Base-by-base conservation (phyloP, 2,113 vertebrate genomes). In the Prietella phreatophila region DNA sequence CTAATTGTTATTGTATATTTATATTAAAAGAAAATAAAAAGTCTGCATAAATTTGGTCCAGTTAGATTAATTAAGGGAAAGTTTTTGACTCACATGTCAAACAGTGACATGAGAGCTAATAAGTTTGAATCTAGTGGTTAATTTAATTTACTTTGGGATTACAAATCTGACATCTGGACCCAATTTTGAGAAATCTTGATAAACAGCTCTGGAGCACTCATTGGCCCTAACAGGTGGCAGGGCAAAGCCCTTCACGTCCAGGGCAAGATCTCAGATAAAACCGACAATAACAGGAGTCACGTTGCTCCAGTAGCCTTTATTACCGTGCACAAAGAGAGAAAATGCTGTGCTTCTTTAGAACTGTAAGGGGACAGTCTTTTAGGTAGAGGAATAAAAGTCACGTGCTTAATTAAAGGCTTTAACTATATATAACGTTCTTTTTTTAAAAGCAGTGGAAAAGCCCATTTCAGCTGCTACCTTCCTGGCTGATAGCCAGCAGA, bases 401-500 rank as follows among this genome's bases (percentile, higher is more conserved):
- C 33, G 82, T 42, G 84, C 87, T 61, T 87, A 90, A 89, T 86
- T 81, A 78, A 75, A 83, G 84, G 65, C 73, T 84, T 86, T 55
- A 81, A 89, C 88, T 88, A 61, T 78, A 83, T 92, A 87, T 83
- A 90, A 15, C 65, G 53, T 36, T 88, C 78, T 91, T 50, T 88
- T 88, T 84, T 61, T 89, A 78, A 91, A 90, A 42, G 50, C 42
- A 91, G 85, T 87, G 69, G 88, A 93, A 94, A 94, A 85, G 91
- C 81, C 85, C 89, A 87, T 89, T 92, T 94, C 88, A 91, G 69
- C 85, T 91, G 90, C 79, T 86, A 91, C 73, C 85, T 87, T 78
- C 58, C 75, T 95, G 95, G 92, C 93, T 94, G 92, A 93, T 93
- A 88, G 91, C 90, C 93, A 95, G 93, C 86, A 53, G 22, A 95